Evolutionary conservation across 2,888 invertebrate species (phyloP), one percentile per base, ranked within the genome.

Genomic region (Anthrax anthrax): DNA sequence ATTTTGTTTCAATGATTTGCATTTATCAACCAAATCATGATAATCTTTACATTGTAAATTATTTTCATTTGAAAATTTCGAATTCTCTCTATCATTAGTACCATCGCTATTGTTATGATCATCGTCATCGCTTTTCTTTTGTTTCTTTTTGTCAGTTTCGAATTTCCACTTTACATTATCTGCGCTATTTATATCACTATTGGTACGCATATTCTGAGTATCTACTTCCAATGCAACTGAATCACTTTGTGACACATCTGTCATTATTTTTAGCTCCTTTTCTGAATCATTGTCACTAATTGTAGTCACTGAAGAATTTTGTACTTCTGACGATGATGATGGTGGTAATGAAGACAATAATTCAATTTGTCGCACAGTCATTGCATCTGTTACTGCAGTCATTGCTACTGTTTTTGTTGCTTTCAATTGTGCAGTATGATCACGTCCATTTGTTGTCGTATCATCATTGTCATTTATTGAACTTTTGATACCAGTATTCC

Each of bases 401-500:
- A n/a, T n/a, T n/a, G n/a, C n/a, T n/a, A n/a, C n/a, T n/a, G n/a
- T n/a, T n/a, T 29, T 6, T 29, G 29, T 29, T 29, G 29, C 6
- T n/a, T n/a, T n/a, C n/a, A n/a, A n/a, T 29, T 29, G 29, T 29
- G 29, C 6, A 9, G 6, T 29, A 29, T 29, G 6, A 29, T 6
- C 6, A 29, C 12, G 29, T 29, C 12, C 29, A 9, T 29, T 12
- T 9, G 29, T 18, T 19, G 2, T 18, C n/a, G n/a, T n/a, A n/a
- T n/a, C 10, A n/a, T 23, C 6, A 29, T 17, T 40, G 16, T 29
- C 5, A 10, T 14, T 12, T 4, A 4, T 18, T 8, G 5, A 18
- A 16, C 4, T 19, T 1, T 18, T 4, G 4, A 19, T 38, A 4
- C 39, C 48, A 6, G 19, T 52, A 23, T 55, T 58, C 9, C 63